A percentile compares a stretch with the other conserved stretches of the same genome.
Evolutionary conservation across 2,113 vertebrate species (phyloP).

Genomic region (Microtus ochrogaster): DNA sequence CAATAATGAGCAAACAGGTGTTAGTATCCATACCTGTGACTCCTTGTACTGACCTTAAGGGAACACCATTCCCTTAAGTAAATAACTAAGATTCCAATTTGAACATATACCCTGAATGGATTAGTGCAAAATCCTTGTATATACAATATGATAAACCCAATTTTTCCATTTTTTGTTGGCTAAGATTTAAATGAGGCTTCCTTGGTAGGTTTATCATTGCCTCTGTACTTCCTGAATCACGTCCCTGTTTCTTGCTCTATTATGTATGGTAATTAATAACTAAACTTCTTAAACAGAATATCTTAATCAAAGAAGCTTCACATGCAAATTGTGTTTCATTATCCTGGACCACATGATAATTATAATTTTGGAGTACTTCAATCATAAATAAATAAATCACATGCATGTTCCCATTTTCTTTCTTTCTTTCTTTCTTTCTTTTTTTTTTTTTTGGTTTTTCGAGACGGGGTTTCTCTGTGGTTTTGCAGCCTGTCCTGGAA

Average conservation of each 20-base stretch:
- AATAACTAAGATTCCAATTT: background rate
- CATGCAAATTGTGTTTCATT: conserved; percentile 44
- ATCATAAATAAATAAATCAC: conserved; percentile 50
- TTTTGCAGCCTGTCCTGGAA: too few species aligned
- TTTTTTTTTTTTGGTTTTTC: too few species aligned
- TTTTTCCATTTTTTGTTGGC: background rate
- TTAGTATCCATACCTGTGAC: fast-evolving
- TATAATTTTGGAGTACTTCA: conserved; percentile 69
- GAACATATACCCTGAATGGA: background rate
- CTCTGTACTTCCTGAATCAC: background rate
- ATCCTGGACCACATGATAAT: conserved; percentile 31
- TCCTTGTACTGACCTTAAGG: background rate
- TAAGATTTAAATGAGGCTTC: background rate
- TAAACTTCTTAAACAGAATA: background rate
- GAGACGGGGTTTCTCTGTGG: too few species aligned
- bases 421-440: too few species aligned
- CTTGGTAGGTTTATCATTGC: background rate
- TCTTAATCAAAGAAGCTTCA: conserved; percentile 30
- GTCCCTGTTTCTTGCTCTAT: background rate
- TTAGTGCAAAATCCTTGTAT: background rate
- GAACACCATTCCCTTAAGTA: background rate
- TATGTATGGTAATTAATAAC: background rate
- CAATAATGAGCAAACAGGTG: fast-evolving
- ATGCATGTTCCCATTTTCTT: conserved; percentile 59
- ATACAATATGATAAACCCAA: background rate